Evolutionary conservation across 2,113 vertebrate genomes (phyloP).

Genomic region (Channa maculata): DNA sequence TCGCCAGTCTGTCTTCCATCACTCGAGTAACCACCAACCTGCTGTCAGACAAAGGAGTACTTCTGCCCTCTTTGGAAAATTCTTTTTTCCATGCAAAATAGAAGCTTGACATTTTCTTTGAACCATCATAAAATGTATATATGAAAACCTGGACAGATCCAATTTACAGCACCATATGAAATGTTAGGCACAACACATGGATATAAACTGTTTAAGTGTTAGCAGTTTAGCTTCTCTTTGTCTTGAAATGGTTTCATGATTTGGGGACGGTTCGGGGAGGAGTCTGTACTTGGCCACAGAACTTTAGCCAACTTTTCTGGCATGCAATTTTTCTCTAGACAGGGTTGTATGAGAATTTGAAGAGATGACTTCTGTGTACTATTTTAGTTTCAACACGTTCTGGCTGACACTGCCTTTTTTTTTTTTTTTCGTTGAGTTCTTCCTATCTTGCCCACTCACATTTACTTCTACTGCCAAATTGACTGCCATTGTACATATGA

Average conservation of each 20-base stretch:
- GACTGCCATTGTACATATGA: constrained; percentile 11
- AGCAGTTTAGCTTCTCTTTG: neutral
- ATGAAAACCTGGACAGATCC: neutral
- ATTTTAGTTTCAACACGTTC: constrained; percentile 17
- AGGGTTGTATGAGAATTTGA: neutral
- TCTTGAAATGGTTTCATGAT: neutral
- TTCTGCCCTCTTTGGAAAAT: constrained; percentile 6
- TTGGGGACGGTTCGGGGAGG: neutral
- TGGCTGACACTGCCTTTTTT: constrained; percentile 31
- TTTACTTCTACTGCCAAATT: constrained; percentile 9
- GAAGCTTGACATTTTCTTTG: neutral
- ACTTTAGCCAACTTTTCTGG: neutral
- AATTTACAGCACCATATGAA: neutral
- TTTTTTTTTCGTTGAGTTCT: neutral
- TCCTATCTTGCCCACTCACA: constrained; percentile 1
- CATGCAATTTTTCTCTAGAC: neutral
- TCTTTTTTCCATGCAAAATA: constrained; percentile 22
- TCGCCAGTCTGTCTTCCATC: constrained; percentile 46
- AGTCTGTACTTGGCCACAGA: neutral
- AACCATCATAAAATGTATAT: constrained; percentile 1
- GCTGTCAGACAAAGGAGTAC: constrained; percentile 51
- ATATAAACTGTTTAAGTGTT: neutral
- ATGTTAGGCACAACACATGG: no score
- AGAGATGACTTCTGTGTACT: neutral
- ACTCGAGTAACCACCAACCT: constrained; percentile 41